Evolutionary conservation across 2,888 invertebrate genomes (phyloP), one percentile per base, ranked within the genome.

Genomic region (Tipula unca): DNA sequence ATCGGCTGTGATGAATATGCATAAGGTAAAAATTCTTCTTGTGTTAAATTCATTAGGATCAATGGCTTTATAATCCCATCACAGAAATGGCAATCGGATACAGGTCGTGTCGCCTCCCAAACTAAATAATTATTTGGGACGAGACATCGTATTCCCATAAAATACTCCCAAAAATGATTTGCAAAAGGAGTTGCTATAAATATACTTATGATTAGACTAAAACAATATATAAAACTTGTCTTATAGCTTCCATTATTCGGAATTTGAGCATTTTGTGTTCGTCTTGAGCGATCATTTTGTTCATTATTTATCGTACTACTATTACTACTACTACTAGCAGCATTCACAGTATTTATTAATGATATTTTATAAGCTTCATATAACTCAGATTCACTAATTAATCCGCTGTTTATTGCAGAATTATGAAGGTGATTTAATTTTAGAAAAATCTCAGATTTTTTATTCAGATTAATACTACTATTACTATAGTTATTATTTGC

Each of bases 101-200:
- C 92, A 32, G 97, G 97, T 87, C 97, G 92, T 29, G 96, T 95
- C 85, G 95, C 95, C 91, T 97, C 97, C 96, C 96, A 96, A 87
- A 96, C 91, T 86, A 97, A 92, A 90, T 95, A 96, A 92, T 97
- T 97, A 90, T 95, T 96, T 87, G 95, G 94, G 89, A 97, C 89
- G 87, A 96, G 91, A 91, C 97, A 97, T 89, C 96, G 93, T 87
- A 93, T 92, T 88, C 93, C 93, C 87, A 93, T 88, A 87, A 93
- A 87, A 88, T 90, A 90, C 10, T 89, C 89, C 35, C 91, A 89
- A 14, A 89, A 87, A 86, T 90, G 89, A 85, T 91, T 90, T 84
- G 90, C 89, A 48, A 90, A 87, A 1, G 91, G 91, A 3, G 90
- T 90, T 25, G 89, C 89, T 6, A 91, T 87, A 88, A 90, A 85